Percentiles rank a stretch among this genome's conserved stretches.
phyloP scores from a whole-genome alignment of 2,888 invertebrate species.

The Callyntrura sp. region DNA sequence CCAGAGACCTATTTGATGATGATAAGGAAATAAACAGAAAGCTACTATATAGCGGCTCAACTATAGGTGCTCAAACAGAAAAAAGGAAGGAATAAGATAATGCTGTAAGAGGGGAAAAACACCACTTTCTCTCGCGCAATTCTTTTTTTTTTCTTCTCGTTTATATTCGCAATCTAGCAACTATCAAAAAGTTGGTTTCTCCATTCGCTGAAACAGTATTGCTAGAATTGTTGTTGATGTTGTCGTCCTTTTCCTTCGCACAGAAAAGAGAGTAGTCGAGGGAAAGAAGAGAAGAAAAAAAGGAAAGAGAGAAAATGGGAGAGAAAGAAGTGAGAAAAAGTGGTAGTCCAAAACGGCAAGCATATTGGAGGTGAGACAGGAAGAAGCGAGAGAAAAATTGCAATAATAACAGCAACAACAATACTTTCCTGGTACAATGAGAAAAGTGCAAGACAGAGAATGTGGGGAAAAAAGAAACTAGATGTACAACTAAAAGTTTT shows the following conservation, averaged over 20 bases:
- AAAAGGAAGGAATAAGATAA: neutral
- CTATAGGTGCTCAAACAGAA: neutral
- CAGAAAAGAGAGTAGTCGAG: no score
- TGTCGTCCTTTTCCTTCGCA: no score
- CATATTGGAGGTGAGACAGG: neutral
- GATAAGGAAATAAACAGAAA: conserved; percentile 16
- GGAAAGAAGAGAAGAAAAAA: no score
- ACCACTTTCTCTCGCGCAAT: conserved; percentile 10
- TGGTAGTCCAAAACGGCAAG: neutral
- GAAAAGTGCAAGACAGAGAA: neutral
- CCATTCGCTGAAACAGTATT: neutral
- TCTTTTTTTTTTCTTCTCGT: conserved; percentile 6
- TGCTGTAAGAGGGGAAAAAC: no score
- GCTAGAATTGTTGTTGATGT: neutral
- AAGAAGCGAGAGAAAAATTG: neutral
- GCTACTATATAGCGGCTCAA: neutral
- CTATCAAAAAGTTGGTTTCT: no score
- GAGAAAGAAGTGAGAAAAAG: no score
- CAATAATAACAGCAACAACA: neutral
- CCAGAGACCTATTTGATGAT: conserved; percentile 45
- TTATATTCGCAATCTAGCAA: no score
- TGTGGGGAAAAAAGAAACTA: neutral
- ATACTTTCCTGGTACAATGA: no score
- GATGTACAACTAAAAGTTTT: no score
- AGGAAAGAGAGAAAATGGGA: no score